These are phyloP conservation scores for Rotaria magnacalcarata DNA, from an alignment of 2,888 invertebrate genomes.

Conservation along the genomic window DNA sequence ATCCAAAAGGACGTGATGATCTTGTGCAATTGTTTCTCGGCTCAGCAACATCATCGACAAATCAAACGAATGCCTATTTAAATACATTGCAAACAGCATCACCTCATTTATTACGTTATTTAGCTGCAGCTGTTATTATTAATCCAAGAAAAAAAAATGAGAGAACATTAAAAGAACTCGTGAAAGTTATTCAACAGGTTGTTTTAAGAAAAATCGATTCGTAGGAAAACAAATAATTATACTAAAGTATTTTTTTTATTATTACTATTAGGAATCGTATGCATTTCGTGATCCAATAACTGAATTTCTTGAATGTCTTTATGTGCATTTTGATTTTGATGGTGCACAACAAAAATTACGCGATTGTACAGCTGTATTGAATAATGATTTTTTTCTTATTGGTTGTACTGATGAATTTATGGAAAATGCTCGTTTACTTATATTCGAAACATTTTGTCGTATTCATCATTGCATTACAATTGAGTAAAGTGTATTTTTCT, in stretches of 20 bases:
- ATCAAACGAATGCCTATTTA: conserved; percentile 66
- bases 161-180: conserved; percentile 81
- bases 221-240: not conserved
- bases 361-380: conserved; percentile 76
- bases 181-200: conserved; percentile 89
- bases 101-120: conserved; percentile 91
- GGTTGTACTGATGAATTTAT: conserved; percentile 93
- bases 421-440: conserved; percentile 95
- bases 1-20: conserved; percentile 81
- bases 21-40: conserved; percentile 85
- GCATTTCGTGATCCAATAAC: conserved; percentile 97
- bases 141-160: conserved; percentile 68
- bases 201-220: conserved; percentile 53
- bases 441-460: conserved; percentile 98
- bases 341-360: conserved; percentile 90
- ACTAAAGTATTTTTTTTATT: not conserved
- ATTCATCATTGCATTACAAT: conserved; percentile 95
- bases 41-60: not conserved
- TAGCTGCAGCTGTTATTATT: conserved; percentile 95
- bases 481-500: conserved; percentile 50
- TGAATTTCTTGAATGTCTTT: conserved; percentile 94
- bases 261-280: conserved; percentile 74
- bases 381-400: conserved; percentile 94
- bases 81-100: conserved; percentile 99
- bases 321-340: conserved; percentile 98